Base-by-base conservation (phyloP, 2,113 vertebrate species). In the Poicephalus meyeri region DNA sequence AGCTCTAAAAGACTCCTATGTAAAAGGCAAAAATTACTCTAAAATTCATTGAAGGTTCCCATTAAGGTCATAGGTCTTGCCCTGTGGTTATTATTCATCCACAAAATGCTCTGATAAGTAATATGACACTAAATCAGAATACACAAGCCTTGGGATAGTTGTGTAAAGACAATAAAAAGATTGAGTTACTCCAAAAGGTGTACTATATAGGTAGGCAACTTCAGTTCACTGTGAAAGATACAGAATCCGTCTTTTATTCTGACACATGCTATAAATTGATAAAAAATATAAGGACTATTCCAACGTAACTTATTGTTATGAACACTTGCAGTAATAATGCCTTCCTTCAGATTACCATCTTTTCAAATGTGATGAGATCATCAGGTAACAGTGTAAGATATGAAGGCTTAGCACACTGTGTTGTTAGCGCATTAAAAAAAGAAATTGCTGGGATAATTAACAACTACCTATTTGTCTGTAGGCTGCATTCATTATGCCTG, bases 371-470 rank as follows among this genome's bases (percentile, higher is more conserved):
- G 97, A 98, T 98, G 97, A 98, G 97, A 98, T 98, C 98, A 98
- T 98, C 98, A 98, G 98, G 98, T 98, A 98, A 98, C 97, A 97
- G 95, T 86, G 95, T 95, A 97, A 97, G 97, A 98, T 98, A 98
- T 94, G 97, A 98, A 97, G 95, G 96, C 97, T 98, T 97, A 97
- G 96, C 85, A 93, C 19, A 61, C 97, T 97, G 94, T 98, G 98
- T 97, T 98, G 97, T 98, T 98, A 98, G 97, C 98, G 97, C 98
- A 97, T 98, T 98, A 97, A 97, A 98, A 98, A 98, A 98, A 98
- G 97, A 98, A 98, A 98, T 97, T 98, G 97, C 98, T 98, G 97
- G 98, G 98, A 98, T 98, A 98, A 98, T 98, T 98, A 98, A 98
- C 98, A 98, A 98, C 98, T 98, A 98, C 98, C 98, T 98, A 98